These are phyloP conservation scores for Drosophila borborema DNA, from an alignment of 2,888 invertebrate species.

Conservation along the genomic window DNA sequence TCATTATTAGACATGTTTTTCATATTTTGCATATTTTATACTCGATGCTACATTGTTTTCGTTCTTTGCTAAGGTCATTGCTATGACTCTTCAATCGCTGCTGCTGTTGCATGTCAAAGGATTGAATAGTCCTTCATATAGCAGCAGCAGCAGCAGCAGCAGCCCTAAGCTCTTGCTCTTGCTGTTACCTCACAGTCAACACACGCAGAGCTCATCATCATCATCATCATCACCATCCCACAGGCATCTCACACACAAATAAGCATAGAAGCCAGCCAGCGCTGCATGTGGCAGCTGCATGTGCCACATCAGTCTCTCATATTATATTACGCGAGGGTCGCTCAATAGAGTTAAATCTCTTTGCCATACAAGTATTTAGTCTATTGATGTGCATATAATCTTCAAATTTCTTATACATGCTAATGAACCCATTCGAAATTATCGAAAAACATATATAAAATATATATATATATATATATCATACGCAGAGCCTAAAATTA, in stretches of 20 bases:
- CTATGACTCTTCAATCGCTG: slow-evolving; percentile 56
- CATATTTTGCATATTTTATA: slow-evolving; percentile 9
- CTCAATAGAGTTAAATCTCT: background rate
- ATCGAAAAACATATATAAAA: background rate
- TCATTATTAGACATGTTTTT: slow-evolving; percentile 37
- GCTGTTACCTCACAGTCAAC: background rate
- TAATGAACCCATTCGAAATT: background rate
- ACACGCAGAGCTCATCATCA: slow-evolving; percentile 41
- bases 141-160: background rate
- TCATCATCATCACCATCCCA: slow-evolving; percentile 3
- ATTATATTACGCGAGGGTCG: slow-evolving; percentile 25
- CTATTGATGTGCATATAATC: background rate
- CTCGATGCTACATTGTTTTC: slow-evolving; percentile 15
- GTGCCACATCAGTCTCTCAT: slow-evolving; percentile 1
- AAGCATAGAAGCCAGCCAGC: slow-evolving; percentile 50
- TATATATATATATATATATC: too few species aligned
- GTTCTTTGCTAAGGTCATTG: slow-evolving; percentile 61
- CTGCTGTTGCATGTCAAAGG: background rate
- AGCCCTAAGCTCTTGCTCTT: background rate
- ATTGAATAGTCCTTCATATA: slow-evolving; percentile 4
- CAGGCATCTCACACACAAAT: slow-evolving; percentile 55
- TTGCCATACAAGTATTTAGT: background rate
- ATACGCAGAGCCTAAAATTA: too few species aligned
- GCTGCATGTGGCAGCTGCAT: slow-evolving; percentile 24
- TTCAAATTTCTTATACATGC: background rate